phyloP scores from a whole-genome alignment of 2,113 vertebrate species.

The Puma concolor region DNA sequence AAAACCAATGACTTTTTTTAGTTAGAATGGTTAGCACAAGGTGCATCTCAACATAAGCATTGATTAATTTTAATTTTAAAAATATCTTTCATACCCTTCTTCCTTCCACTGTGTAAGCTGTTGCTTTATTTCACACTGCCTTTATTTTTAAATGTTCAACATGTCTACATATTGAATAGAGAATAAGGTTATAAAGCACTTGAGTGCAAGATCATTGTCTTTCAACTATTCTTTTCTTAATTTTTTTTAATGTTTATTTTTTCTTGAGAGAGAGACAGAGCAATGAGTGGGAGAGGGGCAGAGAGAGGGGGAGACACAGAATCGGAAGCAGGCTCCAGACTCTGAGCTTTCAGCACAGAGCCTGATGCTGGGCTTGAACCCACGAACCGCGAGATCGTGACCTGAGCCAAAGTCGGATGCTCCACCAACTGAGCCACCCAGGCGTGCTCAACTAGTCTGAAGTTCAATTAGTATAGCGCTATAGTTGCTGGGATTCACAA shows the following conservation, averaged over 20 bases:
- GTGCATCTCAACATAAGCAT: neutral
- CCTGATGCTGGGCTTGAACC: too few species aligned
- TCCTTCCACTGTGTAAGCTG: neutral
- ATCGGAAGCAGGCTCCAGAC: too few species aligned
- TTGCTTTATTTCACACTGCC: neutral
- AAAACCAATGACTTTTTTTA: neutral
- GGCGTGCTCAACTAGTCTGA: neutral
- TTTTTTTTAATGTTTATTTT: too few species aligned
- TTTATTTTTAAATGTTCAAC: neutral
- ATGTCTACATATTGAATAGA: neutral
- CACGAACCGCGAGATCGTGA: too few species aligned
- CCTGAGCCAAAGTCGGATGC: too few species aligned
- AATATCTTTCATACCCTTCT: neutral
- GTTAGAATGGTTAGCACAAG: neutral
- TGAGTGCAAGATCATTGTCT: neutral
- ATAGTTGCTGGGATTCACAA: neutral
- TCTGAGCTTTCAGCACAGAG: too few species aligned
- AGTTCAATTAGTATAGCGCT: neutral
- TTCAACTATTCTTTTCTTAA: neutral
- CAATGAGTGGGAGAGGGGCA: too few species aligned
- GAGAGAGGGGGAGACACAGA: too few species aligned
- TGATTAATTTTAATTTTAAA: neutral
- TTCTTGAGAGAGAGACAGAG: too few species aligned
- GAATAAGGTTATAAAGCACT: neutral
- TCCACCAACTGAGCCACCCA: too few species aligned